phyloP scores from a whole-genome alignment of 2,797 vertebrate species.

The Artibeus jamaicensis region DNA sequence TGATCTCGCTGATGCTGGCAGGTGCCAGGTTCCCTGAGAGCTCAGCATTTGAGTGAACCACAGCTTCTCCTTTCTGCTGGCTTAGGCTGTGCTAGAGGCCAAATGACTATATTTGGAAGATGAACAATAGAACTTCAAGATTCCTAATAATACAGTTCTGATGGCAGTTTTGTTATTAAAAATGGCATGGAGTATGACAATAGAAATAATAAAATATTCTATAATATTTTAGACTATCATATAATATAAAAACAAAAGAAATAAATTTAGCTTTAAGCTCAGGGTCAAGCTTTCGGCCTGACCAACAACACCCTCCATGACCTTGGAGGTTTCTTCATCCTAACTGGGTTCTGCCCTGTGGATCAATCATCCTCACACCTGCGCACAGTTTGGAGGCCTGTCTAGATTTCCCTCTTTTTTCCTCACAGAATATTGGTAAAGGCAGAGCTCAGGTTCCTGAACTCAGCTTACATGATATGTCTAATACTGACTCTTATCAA shows the following conservation, averaged over 20 bases:
- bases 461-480: neutral
- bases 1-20: neutral
- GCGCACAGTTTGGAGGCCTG: neutral
- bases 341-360: neutral
- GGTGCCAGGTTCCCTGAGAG: neutral
- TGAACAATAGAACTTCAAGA: neutral
- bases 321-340: neutral
- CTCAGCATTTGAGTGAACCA: no score
- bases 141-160: neutral
- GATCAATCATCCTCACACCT: fast-evolving
- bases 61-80: neutral
- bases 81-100: neutral
- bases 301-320: neutral
- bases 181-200: neutral
- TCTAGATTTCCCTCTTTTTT: neutral
- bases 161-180: neutral
- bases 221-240: neutral
- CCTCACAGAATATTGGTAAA: neutral
- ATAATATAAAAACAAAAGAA: neutral
- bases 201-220: neutral
- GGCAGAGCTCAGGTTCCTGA: neutral
- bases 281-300: no score
- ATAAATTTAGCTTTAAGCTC: neutral
- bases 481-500: neutral
- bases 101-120: neutral